A percentile compares a stretch with the other conserved stretches of the same genome.
phyloP scores from a whole-genome alignment of 2,797 vertebrate genomes.

The Neomorphus geoffroyi region DNA sequence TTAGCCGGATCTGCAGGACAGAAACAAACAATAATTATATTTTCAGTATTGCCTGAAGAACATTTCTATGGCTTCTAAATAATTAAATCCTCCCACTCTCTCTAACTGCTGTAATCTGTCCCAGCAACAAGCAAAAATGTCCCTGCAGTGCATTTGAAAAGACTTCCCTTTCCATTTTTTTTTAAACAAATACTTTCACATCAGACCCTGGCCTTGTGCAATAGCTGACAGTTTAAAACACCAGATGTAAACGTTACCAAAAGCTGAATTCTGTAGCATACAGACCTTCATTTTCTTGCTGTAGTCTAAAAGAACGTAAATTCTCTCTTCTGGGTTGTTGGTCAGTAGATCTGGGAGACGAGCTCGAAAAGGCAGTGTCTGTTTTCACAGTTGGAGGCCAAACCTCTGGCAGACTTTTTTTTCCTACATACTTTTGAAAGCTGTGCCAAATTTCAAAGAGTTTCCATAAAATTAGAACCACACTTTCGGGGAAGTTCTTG shows the following conservation, averaged over 20 bases:
- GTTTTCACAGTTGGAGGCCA: slow-evolving; percentile 72
- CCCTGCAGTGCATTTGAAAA: slow-evolving; percentile 37
- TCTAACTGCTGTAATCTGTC: slow-evolving; percentile 44
- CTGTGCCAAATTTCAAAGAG: slow-evolving; percentile 77
- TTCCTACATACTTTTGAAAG: slow-evolving; percentile 68
- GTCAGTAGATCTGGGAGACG: slow-evolving; percentile 69
- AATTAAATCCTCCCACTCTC: slow-evolving; percentile 37
- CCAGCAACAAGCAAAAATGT: slow-evolving; percentile 46
- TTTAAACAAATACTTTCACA: slow-evolving; percentile 45
- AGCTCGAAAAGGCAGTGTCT: slow-evolving; percentile 73
- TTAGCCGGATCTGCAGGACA: slow-evolving; percentile 75
- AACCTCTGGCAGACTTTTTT: slow-evolving; percentile 65
- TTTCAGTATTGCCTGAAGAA: slow-evolving; percentile 10
- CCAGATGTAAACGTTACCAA: neutral
- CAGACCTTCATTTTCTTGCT: slow-evolving; percentile 80
- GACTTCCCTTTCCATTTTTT: slow-evolving; percentile 46
- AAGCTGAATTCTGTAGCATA: slow-evolving; percentile 37
- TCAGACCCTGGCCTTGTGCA: slow-evolving; percentile 23
- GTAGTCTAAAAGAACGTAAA: slow-evolving; percentile 68
- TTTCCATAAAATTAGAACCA: slow-evolving; percentile 83
- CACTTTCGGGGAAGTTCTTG: slow-evolving; percentile 76
- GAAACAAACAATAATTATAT: slow-evolving; percentile 62
- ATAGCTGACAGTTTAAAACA: slow-evolving; percentile 38
- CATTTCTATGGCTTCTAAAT: neutral
- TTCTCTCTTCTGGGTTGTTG: slow-evolving; percentile 69